Evolutionary conservation across 2,888 invertebrate genomes (phyloP).

Genomic region (Thera obeliscata): DNA sequence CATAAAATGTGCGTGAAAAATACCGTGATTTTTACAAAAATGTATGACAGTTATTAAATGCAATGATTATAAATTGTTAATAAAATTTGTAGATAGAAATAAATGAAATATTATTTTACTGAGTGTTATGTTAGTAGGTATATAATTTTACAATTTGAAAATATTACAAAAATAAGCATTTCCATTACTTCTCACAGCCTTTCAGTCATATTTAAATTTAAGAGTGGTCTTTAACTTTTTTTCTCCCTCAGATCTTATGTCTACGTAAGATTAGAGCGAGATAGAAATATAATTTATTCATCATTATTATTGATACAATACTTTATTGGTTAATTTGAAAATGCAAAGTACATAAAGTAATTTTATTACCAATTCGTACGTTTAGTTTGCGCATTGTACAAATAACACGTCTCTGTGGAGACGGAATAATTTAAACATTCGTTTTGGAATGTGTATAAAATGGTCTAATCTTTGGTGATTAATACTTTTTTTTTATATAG

Average conservation of each 20-base stretch:
- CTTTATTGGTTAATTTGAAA: not conserved
- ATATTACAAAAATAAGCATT: constrained; percentile 7
- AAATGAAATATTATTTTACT: not conserved
- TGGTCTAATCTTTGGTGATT: constrained; percentile 21
- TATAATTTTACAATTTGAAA: not conserved
- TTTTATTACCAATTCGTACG: no score
- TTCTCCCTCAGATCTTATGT: not conserved
- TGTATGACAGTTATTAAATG: constrained; percentile 11
- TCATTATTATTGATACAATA: no score
- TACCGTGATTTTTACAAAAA: constrained; percentile 1
- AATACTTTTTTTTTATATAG: constrained; percentile 2
- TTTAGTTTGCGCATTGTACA: not conserved
- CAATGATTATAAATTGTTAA: constrained; percentile 6
- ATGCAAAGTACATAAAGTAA: not conserved
- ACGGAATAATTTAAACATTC: constrained; percentile 1
- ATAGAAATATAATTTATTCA: no score
- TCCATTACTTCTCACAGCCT: not conserved
- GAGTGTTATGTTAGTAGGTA: not conserved
- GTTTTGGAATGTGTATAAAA: constrained; percentile 24
- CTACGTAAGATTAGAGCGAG: no score
- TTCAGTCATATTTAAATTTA: not conserved
- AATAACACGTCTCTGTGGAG: not conserved
- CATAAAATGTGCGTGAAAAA: constrained; percentile 8
- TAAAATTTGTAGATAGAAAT: not conserved
- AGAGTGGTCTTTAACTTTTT: not conserved